Conservation (phyloP, 2,113 vertebrate species). For the Bothrops jararaca region DNA sequence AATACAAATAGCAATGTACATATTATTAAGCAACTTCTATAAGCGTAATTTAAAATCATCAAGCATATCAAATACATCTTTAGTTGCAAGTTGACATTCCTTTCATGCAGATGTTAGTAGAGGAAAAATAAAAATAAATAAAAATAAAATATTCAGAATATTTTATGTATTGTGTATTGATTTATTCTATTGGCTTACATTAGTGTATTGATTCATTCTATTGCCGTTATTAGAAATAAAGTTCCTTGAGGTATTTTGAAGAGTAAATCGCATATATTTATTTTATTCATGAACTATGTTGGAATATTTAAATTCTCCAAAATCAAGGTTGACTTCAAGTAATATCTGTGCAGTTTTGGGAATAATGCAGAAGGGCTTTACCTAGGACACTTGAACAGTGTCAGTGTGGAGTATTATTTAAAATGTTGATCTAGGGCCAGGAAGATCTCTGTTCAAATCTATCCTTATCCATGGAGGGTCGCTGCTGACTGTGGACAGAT, state of each 20-base stretch:
- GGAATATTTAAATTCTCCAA: too few species aligned
- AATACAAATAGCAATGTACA: too few species aligned
- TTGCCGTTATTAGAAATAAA: not conserved
- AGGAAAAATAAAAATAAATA: constrained; percentile 8
- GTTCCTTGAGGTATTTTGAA: not conserved
- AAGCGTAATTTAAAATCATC: constrained; percentile 47
- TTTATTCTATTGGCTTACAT: too few species aligned
- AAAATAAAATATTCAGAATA: not conserved
- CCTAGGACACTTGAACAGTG: not conserved
- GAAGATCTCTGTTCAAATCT: not conserved
- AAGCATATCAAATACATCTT: constrained; percentile 48
- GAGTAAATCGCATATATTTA: not conserved
- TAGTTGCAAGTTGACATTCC: constrained; percentile 38
- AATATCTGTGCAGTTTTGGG: too few species aligned
- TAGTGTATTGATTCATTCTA: not conserved
- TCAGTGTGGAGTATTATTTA: too few species aligned
- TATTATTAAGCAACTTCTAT: constrained; percentile 37
- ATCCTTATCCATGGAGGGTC: not conserved
- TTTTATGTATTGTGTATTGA: too few species aligned
- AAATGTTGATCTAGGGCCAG: too few species aligned
- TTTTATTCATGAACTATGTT: too few species aligned
- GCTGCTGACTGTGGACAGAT: not conserved
- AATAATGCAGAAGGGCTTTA: too few species aligned
- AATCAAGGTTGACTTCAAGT: too few species aligned
- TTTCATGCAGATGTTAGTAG: constrained; percentile 25